Conservation (phyloP, 2,888 invertebrate species). For the Drosophila infuscata region DNA sequence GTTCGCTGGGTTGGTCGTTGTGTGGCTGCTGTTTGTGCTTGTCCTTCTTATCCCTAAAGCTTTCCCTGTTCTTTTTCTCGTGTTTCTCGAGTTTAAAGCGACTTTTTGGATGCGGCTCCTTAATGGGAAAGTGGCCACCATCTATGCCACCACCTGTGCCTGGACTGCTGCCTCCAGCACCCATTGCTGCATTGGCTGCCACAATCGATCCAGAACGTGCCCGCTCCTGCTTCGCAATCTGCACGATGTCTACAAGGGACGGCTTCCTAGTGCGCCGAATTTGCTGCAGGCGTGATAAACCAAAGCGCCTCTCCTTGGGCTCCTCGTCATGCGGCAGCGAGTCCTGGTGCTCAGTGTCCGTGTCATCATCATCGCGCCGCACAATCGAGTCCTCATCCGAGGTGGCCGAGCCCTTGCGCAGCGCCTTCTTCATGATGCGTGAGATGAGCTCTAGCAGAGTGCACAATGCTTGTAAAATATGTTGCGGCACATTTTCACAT, state of each 20-base stretch:
- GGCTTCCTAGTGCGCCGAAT: constrained; percentile 82
- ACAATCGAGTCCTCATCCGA: constrained; percentile 86
- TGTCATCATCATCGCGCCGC: constrained; percentile 86
- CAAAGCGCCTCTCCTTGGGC: constrained; percentile 75
- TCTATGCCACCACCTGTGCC: constrained; percentile 13
- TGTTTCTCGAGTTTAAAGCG: constrained; percentile 80
- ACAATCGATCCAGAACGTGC: constrained; percentile 68
- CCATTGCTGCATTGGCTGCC: constrained; percentile 40
- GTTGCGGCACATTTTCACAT: background rate
- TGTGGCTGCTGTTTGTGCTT: constrained; percentile 56
- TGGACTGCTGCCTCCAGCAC: constrained; percentile 38
- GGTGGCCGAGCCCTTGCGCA: constrained; percentile 87
- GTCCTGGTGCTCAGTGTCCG: constrained; percentile 90
- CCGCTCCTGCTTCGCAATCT: constrained; percentile 81
- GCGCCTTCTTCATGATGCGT: constrained; percentile 84
- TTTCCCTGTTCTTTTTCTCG: constrained; percentile 60
- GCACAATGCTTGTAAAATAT: constrained; percentile 17
- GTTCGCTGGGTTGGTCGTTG: constrained; percentile 66
- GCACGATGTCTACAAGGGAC: constrained; percentile 83
- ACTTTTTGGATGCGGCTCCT: constrained; percentile 77
- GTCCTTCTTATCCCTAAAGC: constrained; percentile 60
- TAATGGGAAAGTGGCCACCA: constrained; percentile 47
- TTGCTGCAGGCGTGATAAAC: constrained; percentile 77
- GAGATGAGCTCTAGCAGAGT: constrained; percentile 81
- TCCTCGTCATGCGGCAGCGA: constrained; percentile 88